Percentiles rank a stretch among this genome's conserved stretches.
Conservation (phyloP, 2,113 vertebrate species). For the Telmatochromis bifrenatus region DNA sequence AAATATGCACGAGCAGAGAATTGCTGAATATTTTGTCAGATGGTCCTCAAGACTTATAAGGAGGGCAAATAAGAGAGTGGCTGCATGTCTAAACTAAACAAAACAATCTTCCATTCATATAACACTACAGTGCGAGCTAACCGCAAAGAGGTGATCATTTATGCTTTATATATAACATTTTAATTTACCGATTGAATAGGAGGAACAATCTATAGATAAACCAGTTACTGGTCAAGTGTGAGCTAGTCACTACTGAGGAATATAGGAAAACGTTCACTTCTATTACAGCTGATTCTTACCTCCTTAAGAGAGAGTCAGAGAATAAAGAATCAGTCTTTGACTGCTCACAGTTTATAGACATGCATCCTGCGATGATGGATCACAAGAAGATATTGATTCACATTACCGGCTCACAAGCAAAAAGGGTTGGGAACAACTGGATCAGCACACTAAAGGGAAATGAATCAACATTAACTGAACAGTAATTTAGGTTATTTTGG, state of each 20-base stretch:
- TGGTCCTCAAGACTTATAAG: neutral
- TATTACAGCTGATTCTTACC: neutral
- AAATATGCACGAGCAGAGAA: neutral
- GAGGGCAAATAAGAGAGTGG: neutral
- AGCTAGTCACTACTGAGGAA: neutral
- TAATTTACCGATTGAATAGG: neutral
- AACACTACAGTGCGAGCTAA: neutral
- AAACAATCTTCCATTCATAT: neutral
- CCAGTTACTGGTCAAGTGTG: neutral
- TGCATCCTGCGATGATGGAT: neutral
- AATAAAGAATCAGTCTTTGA: neutral
- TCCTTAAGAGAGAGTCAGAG: neutral
- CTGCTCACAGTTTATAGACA: neutral
- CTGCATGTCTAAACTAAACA: neutral
- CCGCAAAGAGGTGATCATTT: neutral
- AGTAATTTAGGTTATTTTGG: neutral
- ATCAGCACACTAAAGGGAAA: neutral
- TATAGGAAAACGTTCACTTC: neutral
- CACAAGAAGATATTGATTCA: neutral
- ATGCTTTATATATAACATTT: neutral
- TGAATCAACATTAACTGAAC: neutral
- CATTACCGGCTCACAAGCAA: neutral
- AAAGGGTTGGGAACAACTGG: neutral
- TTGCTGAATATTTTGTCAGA: neutral
- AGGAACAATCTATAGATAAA: neutral